Conservation (phyloP, 2,888 invertebrate species). For the Pterostichus niger region DNA sequence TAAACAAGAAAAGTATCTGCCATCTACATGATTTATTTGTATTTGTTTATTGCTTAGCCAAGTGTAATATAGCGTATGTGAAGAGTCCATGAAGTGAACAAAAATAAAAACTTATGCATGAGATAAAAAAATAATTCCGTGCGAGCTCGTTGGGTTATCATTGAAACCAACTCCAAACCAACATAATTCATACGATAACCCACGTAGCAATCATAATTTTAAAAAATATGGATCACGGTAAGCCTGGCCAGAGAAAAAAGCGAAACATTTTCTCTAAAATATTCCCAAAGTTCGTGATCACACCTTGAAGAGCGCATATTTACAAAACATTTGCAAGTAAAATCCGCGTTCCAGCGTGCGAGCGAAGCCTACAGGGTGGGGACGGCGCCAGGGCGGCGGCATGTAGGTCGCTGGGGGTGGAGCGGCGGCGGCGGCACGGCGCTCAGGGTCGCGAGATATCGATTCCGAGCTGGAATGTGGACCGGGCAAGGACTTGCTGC, state of each 20-base stretch:
- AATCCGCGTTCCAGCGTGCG: slow-evolving; percentile 13
- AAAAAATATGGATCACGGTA: slow-evolving; percentile 38
- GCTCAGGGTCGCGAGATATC: slow-evolving; percentile 52
- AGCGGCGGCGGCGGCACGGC: neutral
- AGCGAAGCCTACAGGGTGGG: slow-evolving; percentile 26
- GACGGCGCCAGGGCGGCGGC: slow-evolving; percentile 6
- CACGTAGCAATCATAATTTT: slow-evolving; percentile 52
- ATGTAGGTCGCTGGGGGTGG: slow-evolving; percentile 27
- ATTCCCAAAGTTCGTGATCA: slow-evolving; percentile 52
- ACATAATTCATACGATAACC: slow-evolving; percentile 52
- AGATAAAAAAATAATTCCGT: neutral
- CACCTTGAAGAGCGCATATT: slow-evolving; percentile 64
- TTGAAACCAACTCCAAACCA: neutral
- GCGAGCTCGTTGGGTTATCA: neutral
- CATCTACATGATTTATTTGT: no score
- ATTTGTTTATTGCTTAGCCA: no score
- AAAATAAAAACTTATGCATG: no score
- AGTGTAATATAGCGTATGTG: no score
- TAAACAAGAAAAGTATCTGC: no score
- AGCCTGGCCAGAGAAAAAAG: slow-evolving; percentile 33
- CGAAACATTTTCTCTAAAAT: slow-evolving; percentile 53
- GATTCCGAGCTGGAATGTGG: slow-evolving; percentile 39
- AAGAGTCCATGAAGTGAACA: no score
- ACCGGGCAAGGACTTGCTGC: slow-evolving; percentile 5
- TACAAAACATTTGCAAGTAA: slow-evolving; percentile 67